Evolutionary conservation across 1,140 invertebrate genomes (phyloP), one percentile per base, ranked within the genome.

Genomic region (Triops cancriformis): DNA sequence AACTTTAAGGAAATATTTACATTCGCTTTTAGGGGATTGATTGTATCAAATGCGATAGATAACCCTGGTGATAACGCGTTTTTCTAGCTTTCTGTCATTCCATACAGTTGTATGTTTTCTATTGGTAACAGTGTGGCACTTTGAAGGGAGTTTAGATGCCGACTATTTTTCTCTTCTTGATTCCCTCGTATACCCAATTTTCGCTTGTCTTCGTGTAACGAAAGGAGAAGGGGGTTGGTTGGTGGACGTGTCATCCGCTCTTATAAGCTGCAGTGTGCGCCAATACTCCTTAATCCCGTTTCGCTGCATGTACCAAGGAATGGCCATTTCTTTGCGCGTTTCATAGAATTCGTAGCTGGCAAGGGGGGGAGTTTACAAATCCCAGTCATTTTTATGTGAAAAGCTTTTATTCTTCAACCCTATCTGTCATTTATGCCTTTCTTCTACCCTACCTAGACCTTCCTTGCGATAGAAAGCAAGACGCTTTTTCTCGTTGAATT

Each of bases 1-100:
- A 64, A 64, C 6, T 64, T 64, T n/a, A 6, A 64, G 18, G 11
- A n/a, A 64, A 64, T n/a, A 64, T 23, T 64, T 64, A 64, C 51
- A 64, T 64, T 64, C 51, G 51, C 51, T 64, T 64, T 64, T 64
- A 64, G 18, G 51, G 51, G 51, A 64, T 64, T 64, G 51, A 18
- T 64, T 64, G 51, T 64, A 64, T 23, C 51, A 10, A 64, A 64
- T 64, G 14, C 51, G 51, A 64, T 23, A 64, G 51, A 64, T 64
- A 64, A 64, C 23, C 51, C 51, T 64, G 51, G 51, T 64, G 51
- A 64, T 64, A 64, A 64, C 51, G 51, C 51, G 23, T 64, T 14
- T 64, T 23, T 64, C n/a, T n/a, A 64, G 51, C 51, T 64, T 64
- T 64, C 23, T 64, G 23, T 64, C 51, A 64, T 64, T 64, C 51